These are phyloP conservation scores for Terrapene triunguis DNA, from an alignment of 2,113 vertebrate species.

Conservation along the genomic window DNA sequence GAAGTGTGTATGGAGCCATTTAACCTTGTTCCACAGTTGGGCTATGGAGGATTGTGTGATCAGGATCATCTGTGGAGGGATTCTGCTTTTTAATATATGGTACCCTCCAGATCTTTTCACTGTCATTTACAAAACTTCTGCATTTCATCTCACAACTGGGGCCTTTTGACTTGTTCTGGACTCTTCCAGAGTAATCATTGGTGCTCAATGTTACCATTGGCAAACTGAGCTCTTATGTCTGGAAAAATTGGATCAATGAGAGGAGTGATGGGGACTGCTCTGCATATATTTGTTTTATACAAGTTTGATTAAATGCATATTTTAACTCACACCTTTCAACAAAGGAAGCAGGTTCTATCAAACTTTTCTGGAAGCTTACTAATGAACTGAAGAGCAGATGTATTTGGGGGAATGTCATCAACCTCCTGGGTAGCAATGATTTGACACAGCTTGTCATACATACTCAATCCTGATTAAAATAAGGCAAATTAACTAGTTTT, in stretches of 20 bases:
- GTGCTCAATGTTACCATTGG: background rate
- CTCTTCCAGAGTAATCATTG: background rate
- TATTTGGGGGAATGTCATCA: constrained; percentile 77
- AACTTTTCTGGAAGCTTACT: constrained; percentile 70
- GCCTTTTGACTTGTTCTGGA: background rate
- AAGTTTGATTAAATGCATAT: constrained; percentile 29
- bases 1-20: background rate
- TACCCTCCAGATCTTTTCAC: background rate
- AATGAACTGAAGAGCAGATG: constrained; percentile 73
- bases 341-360: constrained; percentile 30
- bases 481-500: constrained; percentile 73
- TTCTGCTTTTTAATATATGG: background rate
- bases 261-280: background rate
- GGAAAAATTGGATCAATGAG: background rate
- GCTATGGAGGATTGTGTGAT: background rate
- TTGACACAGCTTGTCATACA: constrained; percentile 76
- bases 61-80: background rate
- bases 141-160: background rate
- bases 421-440: constrained; percentile 80
- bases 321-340: constrained; percentile 34
- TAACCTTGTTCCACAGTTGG: background rate
- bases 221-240: background rate
- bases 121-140: background rate
- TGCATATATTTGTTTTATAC: constrained; percentile 8
- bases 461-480: constrained; percentile 82